phyloP scores from a whole-genome alignment of 2,888 invertebrate species.

The Lepidocyrtoides sp. region DNA sequence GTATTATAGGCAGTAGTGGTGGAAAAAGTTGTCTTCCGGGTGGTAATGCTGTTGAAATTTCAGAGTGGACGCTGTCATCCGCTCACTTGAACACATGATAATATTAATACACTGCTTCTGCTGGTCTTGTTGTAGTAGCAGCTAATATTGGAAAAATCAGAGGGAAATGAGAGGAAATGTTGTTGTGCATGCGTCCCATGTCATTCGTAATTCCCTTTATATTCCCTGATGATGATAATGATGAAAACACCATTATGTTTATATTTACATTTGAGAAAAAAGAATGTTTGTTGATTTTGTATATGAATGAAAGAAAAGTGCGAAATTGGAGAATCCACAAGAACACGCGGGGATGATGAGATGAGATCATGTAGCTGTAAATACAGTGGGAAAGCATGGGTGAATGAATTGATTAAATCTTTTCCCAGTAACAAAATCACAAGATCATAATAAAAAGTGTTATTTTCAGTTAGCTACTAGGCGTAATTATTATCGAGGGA shows the following conservation, averaged over 20 bases:
- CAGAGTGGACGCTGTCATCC: not conserved
- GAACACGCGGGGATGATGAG: not conserved
- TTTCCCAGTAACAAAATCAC: no score
- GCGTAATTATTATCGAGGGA: slow-evolving; percentile 1
- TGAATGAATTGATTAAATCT: slow-evolving; percentile 67
- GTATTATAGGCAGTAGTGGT: not conserved
- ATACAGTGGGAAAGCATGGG: no score
- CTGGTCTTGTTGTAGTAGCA: slow-evolving; percentile 16
- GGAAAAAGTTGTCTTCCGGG: slow-evolving; percentile 43
- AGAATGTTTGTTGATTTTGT: not conserved
- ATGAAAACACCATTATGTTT: slow-evolving; percentile 10
- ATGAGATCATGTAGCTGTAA: not conserved
- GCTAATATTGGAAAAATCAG: slow-evolving; percentile 34
- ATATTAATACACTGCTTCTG: not conserved
- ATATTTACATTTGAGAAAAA: slow-evolving; percentile 23
- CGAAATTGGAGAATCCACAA: slow-evolving; percentile 66
- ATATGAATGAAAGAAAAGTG: slow-evolving; percentile 41
- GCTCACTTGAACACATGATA: slow-evolving; percentile 42
- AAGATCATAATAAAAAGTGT: no score
- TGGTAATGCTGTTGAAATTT: slow-evolving; percentile 25
- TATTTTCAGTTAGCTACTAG: no score
- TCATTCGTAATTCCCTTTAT: slow-evolving; percentile 54
- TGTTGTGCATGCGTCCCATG: not conserved
- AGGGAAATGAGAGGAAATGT: slow-evolving; percentile 25
- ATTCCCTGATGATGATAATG: not conserved